Percentiles rank a stretch among this genome's conserved stretches.
Evolutionary conservation across 2,113 vertebrate species (phyloP).

Genomic region (Trematomus loennbergii): DNA sequence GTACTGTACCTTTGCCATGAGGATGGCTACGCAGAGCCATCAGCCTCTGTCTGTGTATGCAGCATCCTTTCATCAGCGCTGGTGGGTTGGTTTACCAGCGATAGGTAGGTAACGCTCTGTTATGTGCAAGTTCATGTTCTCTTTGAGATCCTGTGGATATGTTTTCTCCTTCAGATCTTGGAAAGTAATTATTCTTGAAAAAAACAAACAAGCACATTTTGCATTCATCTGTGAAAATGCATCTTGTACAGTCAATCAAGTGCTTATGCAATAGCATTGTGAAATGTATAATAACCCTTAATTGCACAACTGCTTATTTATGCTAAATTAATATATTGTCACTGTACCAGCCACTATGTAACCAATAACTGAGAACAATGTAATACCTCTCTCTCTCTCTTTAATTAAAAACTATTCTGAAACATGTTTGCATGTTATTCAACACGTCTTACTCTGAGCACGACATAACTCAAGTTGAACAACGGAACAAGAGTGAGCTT

Average conservation of each 20-base stretch:
- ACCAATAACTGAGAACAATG: conserved; percentile 74
- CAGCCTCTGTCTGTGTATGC: conserved; percentile 64
- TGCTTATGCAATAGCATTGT: conserved; percentile 73
- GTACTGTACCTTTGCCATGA: conserved; percentile 65
- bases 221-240: conserved; percentile 72
- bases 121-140: conserved; percentile 54
- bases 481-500: conserved; percentile 61
- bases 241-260: conserved; percentile 74
- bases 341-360: conserved; percentile 77
- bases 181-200: conserved; percentile 22
- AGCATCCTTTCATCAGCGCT: conserved; percentile 46
- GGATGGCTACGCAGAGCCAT: conserved; percentile 61
- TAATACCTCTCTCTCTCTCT: conserved; percentile 81
- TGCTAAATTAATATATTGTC: conserved; percentile 70
- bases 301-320: conserved; percentile 77
- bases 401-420: conserved; percentile 80
- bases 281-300: conserved; percentile 71
- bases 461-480: conserved; percentile 64
- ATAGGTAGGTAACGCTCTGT: conserved; percentile 24
- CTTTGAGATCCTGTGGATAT: conserved; percentile 35
- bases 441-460: conserved; percentile 22
- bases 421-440: conserved; percentile 54
- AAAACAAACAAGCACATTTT: conserved; percentile 66
- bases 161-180: conserved; percentile 47
- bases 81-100: conserved; percentile 30